Evolutionary conservation across 2,113 vertebrate species (phyloP).

Genomic region (Apteryx mantelli): DNA sequence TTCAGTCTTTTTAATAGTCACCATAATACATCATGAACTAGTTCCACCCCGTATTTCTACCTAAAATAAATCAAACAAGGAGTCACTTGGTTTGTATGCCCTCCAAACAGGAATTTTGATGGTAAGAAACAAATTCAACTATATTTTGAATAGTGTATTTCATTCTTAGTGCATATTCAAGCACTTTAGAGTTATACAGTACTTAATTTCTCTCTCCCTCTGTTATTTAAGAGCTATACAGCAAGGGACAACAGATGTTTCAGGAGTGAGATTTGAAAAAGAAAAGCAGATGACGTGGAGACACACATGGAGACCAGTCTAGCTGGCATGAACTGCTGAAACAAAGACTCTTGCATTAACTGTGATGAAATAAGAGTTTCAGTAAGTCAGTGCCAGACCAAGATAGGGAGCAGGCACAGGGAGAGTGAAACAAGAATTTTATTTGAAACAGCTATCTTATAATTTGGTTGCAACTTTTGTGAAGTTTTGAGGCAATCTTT

Average conservation of each 20-base stretch:
- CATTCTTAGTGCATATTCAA: not conserved
- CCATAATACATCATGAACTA: not conserved
- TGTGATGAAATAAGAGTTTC: conserved; percentile 61
- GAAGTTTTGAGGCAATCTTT: not conserved
- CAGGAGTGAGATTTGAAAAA: conserved; percentile 24
- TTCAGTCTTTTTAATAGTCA: not conserved
- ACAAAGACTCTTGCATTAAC: conserved; percentile 54
- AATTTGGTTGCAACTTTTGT: conserved; percentile 6
- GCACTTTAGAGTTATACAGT: not conserved
- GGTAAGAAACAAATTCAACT: not conserved
- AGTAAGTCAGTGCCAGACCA: conserved; percentile 65
- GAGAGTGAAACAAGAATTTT: conserved; percentile 59
- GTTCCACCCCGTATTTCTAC: not conserved
- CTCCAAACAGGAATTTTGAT: not conserved
- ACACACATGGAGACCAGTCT: conserved; percentile 58
- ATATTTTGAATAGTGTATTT: not conserved
- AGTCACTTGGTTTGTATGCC: not conserved
- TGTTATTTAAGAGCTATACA: not conserved
- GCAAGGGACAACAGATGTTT: conserved; percentile 60
- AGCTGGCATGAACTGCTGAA: conserved; percentile 55
- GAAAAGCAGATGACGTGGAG: conserved; percentile 38
- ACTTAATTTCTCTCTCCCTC: not conserved
- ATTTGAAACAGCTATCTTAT: conserved; percentile 68
- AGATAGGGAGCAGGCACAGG: conserved; percentile 44
- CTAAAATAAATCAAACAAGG: conserved; percentile 17